These are phyloP conservation scores for Fistularia commersonii DNA, from an alignment of 2,797 vertebrate genomes.

Conservation along the genomic window DNA sequence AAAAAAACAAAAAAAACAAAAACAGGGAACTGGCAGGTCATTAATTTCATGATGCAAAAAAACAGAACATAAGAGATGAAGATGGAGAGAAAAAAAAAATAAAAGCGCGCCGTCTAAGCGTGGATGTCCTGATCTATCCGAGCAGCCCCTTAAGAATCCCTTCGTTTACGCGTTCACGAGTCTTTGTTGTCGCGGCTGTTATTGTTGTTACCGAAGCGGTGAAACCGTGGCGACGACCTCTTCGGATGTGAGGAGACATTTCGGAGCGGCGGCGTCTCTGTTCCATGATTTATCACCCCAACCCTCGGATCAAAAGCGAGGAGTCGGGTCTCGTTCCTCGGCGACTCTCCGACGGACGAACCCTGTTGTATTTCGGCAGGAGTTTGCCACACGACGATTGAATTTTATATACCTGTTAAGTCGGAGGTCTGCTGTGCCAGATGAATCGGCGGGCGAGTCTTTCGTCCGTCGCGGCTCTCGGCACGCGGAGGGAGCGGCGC, in stretches of 20 bases:
- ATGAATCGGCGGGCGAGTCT: slow-evolving; percentile 10
- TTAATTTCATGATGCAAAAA: slow-evolving; percentile 73
- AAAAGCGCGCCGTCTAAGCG: slow-evolving; percentile 27
- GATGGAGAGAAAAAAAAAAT: slow-evolving; percentile 35
- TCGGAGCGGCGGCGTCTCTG: slow-evolving; percentile 58
- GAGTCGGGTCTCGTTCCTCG: slow-evolving; percentile 26
- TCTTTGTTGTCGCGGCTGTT: slow-evolving; percentile 68
- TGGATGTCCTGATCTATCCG: slow-evolving; percentile 58
- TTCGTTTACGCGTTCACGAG: slow-evolving; percentile 64
- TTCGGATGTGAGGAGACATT: slow-evolving; percentile 57
- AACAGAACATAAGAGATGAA: slow-evolving; percentile 52
- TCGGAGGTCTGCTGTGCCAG: slow-evolving; percentile 8
- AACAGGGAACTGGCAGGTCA: slow-evolving; percentile 74
- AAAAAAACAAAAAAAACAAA: slow-evolving; percentile 42
- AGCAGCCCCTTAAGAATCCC: slow-evolving; percentile 53
- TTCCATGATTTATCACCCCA: slow-evolving; percentile 59
- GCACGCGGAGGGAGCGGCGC: slow-evolving; percentile 7
- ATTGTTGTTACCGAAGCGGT: slow-evolving; percentile 54
- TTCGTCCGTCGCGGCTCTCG: background rate
- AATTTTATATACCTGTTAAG: slow-evolving; percentile 18
- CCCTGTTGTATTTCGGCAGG: slow-evolving; percentile 24
- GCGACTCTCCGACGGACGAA: slow-evolving; percentile 49
- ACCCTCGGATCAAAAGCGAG: slow-evolving; percentile 44
- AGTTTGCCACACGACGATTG: slow-evolving; percentile 10
- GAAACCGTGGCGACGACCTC: slow-evolving; percentile 39